These are phyloP conservation scores for Salticus scenicus DNA, from an alignment of 2,888 invertebrate genomes.

Conservation along the genomic window DNA sequence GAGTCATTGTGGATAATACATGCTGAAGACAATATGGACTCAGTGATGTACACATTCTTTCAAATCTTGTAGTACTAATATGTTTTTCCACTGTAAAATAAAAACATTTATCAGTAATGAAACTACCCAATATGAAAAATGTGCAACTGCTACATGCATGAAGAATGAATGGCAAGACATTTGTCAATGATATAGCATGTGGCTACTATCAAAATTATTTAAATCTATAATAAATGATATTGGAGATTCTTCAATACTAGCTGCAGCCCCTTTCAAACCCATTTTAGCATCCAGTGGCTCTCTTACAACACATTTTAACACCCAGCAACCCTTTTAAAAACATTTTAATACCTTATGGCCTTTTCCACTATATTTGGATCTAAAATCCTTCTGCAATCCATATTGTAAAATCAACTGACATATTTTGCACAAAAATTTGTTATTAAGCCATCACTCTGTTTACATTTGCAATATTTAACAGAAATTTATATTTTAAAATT, in stretches of 20 bases:
- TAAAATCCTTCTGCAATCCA: too few species aligned
- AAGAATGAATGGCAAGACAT: background rate
- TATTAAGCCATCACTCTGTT: too few species aligned
- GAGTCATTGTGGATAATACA: slow-evolving; percentile 19
- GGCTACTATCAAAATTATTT: background rate
- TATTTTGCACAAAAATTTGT: too few species aligned
- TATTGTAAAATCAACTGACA: too few species aligned
- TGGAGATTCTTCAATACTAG: background rate
- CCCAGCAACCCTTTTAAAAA: too few species aligned
- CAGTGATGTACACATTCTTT: slow-evolving; percentile 41
- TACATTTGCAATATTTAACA: too few species aligned
- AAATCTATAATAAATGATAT: background rate
- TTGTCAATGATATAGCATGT: background rate
- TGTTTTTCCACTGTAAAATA: slow-evolving; percentile 43
- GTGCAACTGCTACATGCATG: background rate
- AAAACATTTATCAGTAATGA: background rate
- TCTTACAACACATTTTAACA: too few species aligned
- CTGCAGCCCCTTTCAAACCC: background rate
- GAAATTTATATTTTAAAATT: too few species aligned
- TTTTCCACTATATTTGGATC: too few species aligned
- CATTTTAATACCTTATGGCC: too few species aligned
- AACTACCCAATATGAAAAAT: background rate
- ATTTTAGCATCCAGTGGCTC: too few species aligned
- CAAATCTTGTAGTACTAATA: slow-evolving; percentile 45
- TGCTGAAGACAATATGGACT: slow-evolving; percentile 49